Conservation (phyloP, 2,113 vertebrate species). For the Paracanthobrama guichenoti region DNA sequence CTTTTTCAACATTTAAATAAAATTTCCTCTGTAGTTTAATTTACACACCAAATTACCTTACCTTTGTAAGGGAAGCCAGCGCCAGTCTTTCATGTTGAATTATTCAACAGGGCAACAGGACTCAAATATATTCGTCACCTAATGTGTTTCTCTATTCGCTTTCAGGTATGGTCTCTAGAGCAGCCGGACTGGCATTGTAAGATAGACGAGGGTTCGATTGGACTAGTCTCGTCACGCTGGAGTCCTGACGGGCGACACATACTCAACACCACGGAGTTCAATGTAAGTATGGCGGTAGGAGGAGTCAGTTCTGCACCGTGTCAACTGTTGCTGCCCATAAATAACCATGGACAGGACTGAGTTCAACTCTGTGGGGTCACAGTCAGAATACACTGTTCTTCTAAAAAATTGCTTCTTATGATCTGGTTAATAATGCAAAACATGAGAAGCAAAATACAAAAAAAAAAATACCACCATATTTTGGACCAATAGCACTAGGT, state of each 20-base stretch:
- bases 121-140: slow-evolving; percentile 17
- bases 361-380: slow-evolving; percentile 59
- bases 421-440: not conserved
- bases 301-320: slow-evolving; percentile 51
- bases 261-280: slow-evolving; percentile 97
- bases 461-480: not conserved
- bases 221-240: slow-evolving; percentile 93
- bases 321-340: slow-evolving; percentile 79
- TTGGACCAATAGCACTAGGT: not conserved
- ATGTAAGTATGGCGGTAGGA: slow-evolving; percentile 84
- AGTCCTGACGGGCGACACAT: slow-evolving; percentile 98
- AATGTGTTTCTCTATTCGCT: slow-evolving; percentile 30
- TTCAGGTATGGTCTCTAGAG: slow-evolving; percentile 95
- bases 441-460: not conserved
- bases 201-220: slow-evolving; percentile 95
- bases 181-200: slow-evolving; percentile 96
- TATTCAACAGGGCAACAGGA: slow-evolving; percentile 41
- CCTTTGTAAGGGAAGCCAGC: slow-evolving; percentile 79
- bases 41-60: slow-evolving; percentile 62
- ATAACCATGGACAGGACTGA: slow-evolving; percentile 66
- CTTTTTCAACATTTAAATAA: not conserved
- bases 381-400: not conserved
- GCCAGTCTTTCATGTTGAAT: slow-evolving; percentile 79
- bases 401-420: not conserved
- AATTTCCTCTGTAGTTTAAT: not conserved